Conservation (phyloP, 2,888 invertebrate species). For the Cheilosia urbana region DNA sequence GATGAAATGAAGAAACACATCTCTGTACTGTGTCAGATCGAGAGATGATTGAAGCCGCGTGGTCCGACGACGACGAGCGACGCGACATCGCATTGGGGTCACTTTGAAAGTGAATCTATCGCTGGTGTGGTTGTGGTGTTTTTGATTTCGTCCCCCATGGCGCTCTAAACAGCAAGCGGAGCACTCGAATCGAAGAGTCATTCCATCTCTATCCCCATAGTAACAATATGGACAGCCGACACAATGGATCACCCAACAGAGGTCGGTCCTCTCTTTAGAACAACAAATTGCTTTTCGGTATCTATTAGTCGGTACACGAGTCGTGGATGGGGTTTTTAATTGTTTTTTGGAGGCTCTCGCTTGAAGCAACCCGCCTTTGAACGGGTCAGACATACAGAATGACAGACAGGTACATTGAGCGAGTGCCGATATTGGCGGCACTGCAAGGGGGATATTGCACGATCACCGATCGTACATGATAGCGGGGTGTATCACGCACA, state of each 20-base stretch:
- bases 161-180: slow-evolving; percentile 48
- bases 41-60: slow-evolving; percentile 70
- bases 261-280: slow-evolving; percentile 33
- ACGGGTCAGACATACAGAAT: slow-evolving; percentile 21
- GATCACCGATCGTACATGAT: slow-evolving; percentile 44
- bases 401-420: slow-evolving; percentile 59
- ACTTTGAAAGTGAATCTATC: slow-evolving; percentile 68
- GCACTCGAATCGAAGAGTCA: slow-evolving; percentile 49
- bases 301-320: slow-evolving; percentile 71
- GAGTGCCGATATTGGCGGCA: slow-evolving; percentile 26
- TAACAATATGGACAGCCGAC: slow-evolving; percentile 53
- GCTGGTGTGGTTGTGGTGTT: not conserved
- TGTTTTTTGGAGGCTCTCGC: slow-evolving; percentile 55
- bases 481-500: slow-evolving; percentile 61
- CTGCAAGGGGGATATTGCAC: slow-evolving; percentile 56
- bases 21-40: slow-evolving; percentile 70
- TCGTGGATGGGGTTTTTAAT: slow-evolving; percentile 63
- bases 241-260: slow-evolving; percentile 60
- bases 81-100: slow-evolving; percentile 69
- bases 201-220: slow-evolving; percentile 22
- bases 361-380: slow-evolving; percentile 40
- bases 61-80: slow-evolving; percentile 5
- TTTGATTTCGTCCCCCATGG: slow-evolving; percentile 69
- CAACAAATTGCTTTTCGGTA: slow-evolving; percentile 74
- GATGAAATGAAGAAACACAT: slow-evolving; percentile 63